A percentile compares a stretch with the other conserved stretches of the same genome.
These are phyloP conservation scores for Cranoglanis bouderius DNA, from an alignment of 2,113 vertebrate species.

Conservation along the genomic window DNA sequence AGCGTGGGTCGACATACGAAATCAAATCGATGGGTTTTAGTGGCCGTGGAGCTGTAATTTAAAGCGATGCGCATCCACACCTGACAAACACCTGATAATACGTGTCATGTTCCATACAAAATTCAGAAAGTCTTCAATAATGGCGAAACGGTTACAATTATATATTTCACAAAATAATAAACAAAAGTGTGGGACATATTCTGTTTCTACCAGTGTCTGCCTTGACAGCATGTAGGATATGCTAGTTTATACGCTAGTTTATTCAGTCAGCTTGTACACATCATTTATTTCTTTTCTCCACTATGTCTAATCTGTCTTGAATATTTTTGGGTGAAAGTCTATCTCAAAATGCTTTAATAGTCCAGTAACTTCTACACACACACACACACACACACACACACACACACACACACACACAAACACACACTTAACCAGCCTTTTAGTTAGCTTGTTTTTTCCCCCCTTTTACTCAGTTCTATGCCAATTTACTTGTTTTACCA, in stretches of 20 bases:
- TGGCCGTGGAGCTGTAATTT: conserved; percentile 33
- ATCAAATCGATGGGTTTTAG: conserved; percentile 47
- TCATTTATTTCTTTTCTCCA: not conserved
- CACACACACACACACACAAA: not conserved
- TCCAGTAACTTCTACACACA: not conserved
- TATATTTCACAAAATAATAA: not conserved
- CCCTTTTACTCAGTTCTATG: not conserved
- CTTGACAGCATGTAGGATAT: not conserved
- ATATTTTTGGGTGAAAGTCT: not conserved
- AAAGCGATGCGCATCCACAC: conserved; percentile 43
- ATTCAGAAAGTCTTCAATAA: not conserved
- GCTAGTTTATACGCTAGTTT: not conserved
- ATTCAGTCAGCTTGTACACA: not conserved
- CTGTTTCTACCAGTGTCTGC: not conserved
- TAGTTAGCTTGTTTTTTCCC: not conserved
- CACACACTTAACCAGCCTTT: not conserved
- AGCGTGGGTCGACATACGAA: conserved; percentile 42
- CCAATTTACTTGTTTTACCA: not conserved
- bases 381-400: not conserved
- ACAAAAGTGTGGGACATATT: not conserved
- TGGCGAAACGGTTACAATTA: not conserved
- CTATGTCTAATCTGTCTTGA: not conserved
- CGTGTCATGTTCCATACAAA: not conserved
- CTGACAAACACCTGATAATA: conserved; percentile 38
- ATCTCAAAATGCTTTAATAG: not conserved